A percentile compares a stretch with the other conserved stretches of the same genome.
These are phyloP conservation scores for Leuciscus waleckii DNA, from an alignment of 2,797 vertebrate genomes.

Conservation along the genomic window DNA sequence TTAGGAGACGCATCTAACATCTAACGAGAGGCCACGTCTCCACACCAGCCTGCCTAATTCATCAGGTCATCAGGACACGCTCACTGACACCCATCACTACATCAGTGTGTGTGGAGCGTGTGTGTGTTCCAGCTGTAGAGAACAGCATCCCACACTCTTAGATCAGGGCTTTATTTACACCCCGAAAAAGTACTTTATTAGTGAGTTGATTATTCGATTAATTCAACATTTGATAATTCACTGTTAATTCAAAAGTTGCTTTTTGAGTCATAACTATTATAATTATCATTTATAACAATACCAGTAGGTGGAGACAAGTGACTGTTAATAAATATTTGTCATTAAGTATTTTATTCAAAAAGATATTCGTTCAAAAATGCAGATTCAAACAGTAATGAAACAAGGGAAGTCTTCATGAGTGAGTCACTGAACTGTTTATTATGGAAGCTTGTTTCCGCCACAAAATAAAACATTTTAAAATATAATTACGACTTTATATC, in stretches of 20 bases:
- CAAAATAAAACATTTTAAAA: too few species aligned
- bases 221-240: not conserved
- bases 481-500: too few species aligned
- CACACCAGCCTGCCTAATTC: not conserved
- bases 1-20: slow-evolving; percentile 25
- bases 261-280: not conserved
- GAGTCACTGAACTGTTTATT: too few species aligned
- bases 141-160: not conserved
- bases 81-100: not conserved
- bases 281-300: not conserved
- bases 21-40: not conserved
- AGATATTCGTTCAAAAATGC: too few species aligned
- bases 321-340: too few species aligned
- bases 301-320: too few species aligned
- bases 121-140: not conserved
- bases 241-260: not conserved
- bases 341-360: too few species aligned
- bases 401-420: too few species aligned
- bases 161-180: not conserved
- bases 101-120: not conserved
- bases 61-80: not conserved
- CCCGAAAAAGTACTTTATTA: not conserved
- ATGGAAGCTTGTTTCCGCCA: too few species aligned
- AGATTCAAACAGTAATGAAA: too few species aligned
- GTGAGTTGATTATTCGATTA: not conserved